Percentiles rank a stretch among this genome's conserved stretches.
These are phyloP conservation scores for Anhinga rufa DNA, from an alignment of 2,113 vertebrate genomes.

Conservation along the genomic window DNA sequence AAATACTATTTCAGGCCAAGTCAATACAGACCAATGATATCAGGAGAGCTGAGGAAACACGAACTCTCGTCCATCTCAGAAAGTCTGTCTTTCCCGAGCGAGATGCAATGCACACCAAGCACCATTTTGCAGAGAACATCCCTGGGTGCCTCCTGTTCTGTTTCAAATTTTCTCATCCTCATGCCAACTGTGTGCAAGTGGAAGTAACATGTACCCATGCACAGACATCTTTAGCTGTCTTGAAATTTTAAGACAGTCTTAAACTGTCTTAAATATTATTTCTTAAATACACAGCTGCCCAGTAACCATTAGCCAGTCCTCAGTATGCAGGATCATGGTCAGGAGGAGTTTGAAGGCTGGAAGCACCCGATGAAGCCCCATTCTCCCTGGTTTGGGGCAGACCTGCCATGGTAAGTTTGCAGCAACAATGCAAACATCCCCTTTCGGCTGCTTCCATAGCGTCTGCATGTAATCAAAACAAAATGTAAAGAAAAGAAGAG, in stretches of 20 bases:
- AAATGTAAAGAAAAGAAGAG: neutral
- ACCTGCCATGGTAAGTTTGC: neutral
- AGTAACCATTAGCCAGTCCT: neutral
- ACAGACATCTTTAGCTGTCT: neutral
- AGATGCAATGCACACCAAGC: neutral
- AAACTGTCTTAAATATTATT: neutral
- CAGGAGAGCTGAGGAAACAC: neutral
- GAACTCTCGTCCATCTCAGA: neutral
- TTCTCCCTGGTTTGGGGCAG: neutral
- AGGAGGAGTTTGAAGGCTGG: neutral
- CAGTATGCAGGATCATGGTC: accelerated
- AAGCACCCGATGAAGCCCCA: accelerated
- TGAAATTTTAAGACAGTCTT: neutral
- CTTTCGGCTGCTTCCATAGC: neutral
- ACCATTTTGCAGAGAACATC: neutral
- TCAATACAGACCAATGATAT: neutral
- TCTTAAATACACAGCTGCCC: neutral
- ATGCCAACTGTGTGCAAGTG: neutral
- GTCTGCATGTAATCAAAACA: neutral
- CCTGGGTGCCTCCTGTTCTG: neutral
- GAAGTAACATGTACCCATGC: neutral
- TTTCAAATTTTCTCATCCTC: neutral
- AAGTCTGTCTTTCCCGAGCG: neutral
- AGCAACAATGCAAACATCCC: neutral
- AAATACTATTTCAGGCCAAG: neutral